Evolutionary conservation across 2,888 invertebrate species (phyloP).

Genomic region (Lasioglossum villosulum): DNA sequence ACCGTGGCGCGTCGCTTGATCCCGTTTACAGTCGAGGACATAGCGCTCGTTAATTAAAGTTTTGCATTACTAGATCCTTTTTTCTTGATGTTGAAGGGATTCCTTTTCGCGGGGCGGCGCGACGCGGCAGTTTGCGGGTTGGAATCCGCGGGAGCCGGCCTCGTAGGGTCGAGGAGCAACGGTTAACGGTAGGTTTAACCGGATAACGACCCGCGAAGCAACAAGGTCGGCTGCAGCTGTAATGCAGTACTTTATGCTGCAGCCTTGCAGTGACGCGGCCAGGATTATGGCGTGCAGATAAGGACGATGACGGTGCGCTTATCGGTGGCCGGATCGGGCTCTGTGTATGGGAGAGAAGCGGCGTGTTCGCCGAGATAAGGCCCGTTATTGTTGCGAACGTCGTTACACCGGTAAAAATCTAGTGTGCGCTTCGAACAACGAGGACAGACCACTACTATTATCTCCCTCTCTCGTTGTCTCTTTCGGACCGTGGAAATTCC

Average conservation of each 20-base stretch:
- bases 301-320: slow-evolving; percentile 64
- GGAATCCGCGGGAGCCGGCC: slow-evolving; percentile 10
- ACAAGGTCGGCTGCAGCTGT: slow-evolving; percentile 55
- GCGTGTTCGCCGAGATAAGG: slow-evolving; percentile 42
- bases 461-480: neutral
- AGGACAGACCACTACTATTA: neutral
- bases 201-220: slow-evolving; percentile 70
- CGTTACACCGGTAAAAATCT: slow-evolving; percentile 41
- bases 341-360: slow-evolving; percentile 28
- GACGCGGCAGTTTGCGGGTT: neutral
- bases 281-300: slow-evolving; percentile 68
- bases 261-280: slow-evolving; percentile 58
- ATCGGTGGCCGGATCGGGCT: slow-evolving; percentile 58
- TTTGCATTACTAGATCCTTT: slow-evolving; percentile 38
- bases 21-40: slow-evolving; percentile 33
- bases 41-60: slow-evolving; percentile 47
- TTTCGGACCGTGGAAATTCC: neutral
- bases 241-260: slow-evolving; percentile 65
- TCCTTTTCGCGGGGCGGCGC: neutral
- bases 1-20: neutral
- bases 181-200: slow-evolving; percentile 65
- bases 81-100: slow-evolving; percentile 13
- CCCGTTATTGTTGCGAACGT: slow-evolving; percentile 29
- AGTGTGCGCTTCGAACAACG: neutral
- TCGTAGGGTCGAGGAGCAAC: slow-evolving; percentile 30